These are phyloP conservation scores for Nebria brevicollis DNA, from an alignment of 2,888 invertebrate genomes.

Conservation along the genomic window DNA sequence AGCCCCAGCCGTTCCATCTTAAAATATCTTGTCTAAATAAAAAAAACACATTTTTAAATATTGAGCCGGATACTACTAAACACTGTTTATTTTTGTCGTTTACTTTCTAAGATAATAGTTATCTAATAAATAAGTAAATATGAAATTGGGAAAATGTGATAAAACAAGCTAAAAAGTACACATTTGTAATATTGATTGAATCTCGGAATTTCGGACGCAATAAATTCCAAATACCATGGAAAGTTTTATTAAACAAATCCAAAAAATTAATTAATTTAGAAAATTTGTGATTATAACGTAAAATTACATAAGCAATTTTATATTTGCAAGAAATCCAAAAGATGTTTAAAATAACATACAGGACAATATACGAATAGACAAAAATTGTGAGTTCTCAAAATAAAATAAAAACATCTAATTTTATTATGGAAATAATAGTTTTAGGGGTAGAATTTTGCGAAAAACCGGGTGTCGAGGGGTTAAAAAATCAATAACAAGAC, in stretches of 20 bases:
- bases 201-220: too few relatives aligned
- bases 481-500: slow-evolving; percentile 41
- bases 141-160: background rate
- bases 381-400: too few relatives aligned
- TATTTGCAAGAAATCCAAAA: too few relatives aligned
- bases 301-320: too few relatives aligned
- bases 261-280: too few relatives aligned
- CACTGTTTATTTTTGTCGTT: background rate
- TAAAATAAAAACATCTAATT: too few relatives aligned
- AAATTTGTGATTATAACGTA: too few relatives aligned
- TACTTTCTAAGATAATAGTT: slow-evolving; percentile 3
- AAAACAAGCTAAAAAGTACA: background rate
- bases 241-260: too few relatives aligned
- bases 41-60: slow-evolving; percentile 34
- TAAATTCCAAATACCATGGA: too few relatives aligned
- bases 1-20: slow-evolving; percentile 99
- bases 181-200: too few relatives aligned
- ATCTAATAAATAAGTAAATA: slow-evolving; percentile 3
- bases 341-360: too few relatives aligned
- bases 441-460: slow-evolving; percentile 7
- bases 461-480: slow-evolving; percentile 18
- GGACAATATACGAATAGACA: too few relatives aligned
- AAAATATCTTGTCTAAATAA: slow-evolving; percentile 84
- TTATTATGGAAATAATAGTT: background rate
- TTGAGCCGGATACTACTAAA: background rate